Evolutionary conservation across 37 sponge, comb jelly and placozoan species (phyloP).

Genomic region (Beroe forskalii): DNA sequence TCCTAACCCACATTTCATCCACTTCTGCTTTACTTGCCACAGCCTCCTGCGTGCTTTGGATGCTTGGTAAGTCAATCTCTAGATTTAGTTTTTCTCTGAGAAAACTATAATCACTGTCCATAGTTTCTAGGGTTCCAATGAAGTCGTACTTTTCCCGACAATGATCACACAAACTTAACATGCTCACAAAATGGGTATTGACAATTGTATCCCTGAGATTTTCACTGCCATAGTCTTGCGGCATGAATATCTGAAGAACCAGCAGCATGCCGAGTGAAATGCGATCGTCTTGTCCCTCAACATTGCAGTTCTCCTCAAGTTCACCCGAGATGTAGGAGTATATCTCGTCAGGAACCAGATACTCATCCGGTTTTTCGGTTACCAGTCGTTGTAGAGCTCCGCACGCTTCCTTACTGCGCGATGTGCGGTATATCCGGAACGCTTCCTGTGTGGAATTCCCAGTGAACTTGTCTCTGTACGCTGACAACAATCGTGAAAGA

Average conservation of each 20-base stretch:
- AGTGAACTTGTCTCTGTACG: constrained; percentile 6
- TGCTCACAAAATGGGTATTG: constrained; percentile 1
- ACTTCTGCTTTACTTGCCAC: neutral
- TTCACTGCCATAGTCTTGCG: neutral
- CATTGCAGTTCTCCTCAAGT: neutral
- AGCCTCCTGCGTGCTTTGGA: neutral
- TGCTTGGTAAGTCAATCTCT: neutral
- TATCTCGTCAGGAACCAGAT: neutral
- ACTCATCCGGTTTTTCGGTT: neutral
- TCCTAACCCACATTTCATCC: neutral
- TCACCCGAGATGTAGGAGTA: neutral
- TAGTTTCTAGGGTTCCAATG: neutral
- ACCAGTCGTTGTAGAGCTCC: neutral
- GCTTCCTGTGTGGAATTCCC: neutral
- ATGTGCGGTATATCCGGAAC: neutral
- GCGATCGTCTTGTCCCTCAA: neutral
- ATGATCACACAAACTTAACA: neutral
- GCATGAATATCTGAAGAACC: neutral
- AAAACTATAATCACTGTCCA: neutral
- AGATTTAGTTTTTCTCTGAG: neutral
- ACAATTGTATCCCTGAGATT: neutral
- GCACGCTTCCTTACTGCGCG: neutral
- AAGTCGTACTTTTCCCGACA: constrained; percentile 2
- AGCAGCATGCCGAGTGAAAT: neutral
- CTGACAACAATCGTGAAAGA: neutral